Base-by-base conservation (phyloP, 1,140 invertebrate species). In the Sogatella furcifera region DNA sequence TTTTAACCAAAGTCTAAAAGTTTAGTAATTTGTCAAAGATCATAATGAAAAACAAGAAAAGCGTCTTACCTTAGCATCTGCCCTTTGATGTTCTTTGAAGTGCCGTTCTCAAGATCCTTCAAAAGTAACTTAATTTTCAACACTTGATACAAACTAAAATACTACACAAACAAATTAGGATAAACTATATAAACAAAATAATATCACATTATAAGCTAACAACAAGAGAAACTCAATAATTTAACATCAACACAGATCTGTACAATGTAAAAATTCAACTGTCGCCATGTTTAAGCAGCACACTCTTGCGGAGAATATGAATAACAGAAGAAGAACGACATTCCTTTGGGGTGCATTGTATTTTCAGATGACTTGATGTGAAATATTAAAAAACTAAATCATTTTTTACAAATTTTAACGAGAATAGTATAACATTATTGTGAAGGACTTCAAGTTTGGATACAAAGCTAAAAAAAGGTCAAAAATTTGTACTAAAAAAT, bases 51-150 rank as follows among this genome's bases (percentile, higher is more conserved):
- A 38, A 38, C 34, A 49, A 49, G 46, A 49, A 49, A 49, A 49
- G 46, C 46, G 21, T 49, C 46, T 49, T 49, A 49, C 46, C 46
- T 19, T 22, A 49, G 46, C 21, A 19, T 22, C 15, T 49, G 21
- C 46, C 46, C 46, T 49, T 49, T 19, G 46, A 49, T 22, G 46
- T 49, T 49, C 46, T 49, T 49, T 49, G 15, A 49, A 49, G 46
- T 49, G 21, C 46, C 15, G 46, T 49, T 19, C 46, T 38, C 34
- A 38, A 38, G 34, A 38, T 38, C 34, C 34, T 13, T 38, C 34
- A 38, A 38, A 38, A 38, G 34, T 38, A 38, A 38, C 34, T 38
- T 38, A 1, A 10, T 38, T n/a, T 38, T 38, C 34, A 49, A 49
- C 46, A 49, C 46, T 49, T 15, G 8, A 49, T 19, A 17, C 15